A percentile compares a stretch with the other conserved stretches of the same genome.
Evolutionary conservation across 2,888 invertebrate genomes (phyloP).

Genomic region (Brachyptera risi): DNA sequence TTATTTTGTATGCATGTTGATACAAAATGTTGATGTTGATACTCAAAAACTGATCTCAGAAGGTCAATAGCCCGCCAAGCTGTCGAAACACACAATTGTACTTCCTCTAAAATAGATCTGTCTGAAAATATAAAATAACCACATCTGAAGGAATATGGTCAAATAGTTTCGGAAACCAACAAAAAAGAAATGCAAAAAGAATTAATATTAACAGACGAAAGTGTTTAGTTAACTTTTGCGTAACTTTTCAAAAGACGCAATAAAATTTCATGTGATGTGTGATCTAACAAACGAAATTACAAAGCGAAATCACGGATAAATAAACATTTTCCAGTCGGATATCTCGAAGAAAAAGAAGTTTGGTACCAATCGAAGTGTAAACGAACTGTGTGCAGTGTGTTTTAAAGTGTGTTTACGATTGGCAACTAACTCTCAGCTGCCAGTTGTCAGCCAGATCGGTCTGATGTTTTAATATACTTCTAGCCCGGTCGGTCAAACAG

Average conservation of each 20-base stretch:
- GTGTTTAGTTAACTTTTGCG: constrained; percentile 17
- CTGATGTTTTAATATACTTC: constrained; percentile 5
- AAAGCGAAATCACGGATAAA: constrained; percentile 15
- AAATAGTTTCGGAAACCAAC: background rate
- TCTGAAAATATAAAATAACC: constrained; percentile 15
- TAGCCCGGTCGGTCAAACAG: too few species aligned
- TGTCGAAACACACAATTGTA: constrained; percentile 5
- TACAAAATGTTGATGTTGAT: too few species aligned
- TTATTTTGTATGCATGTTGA: background rate
- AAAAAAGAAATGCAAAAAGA: constrained; percentile 4
- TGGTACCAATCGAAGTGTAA: constrained; percentile 5
- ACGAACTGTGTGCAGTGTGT: background rate
- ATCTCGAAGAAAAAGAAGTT: background rate
- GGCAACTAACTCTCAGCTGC: background rate
- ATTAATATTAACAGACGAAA: constrained; percentile 10
- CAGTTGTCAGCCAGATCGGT: background rate
- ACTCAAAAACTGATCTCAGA: background rate
- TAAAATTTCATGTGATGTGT: constrained; percentile 8
- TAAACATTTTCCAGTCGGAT: constrained; percentile 11
- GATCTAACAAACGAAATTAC: constrained; percentile 22
- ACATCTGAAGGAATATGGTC: constrained; percentile 19
- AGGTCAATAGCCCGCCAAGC: background rate
- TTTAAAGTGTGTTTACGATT: constrained; percentile 3
- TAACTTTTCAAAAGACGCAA: constrained; percentile 9
- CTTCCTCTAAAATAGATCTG: constrained; percentile 6